Base-by-base conservation (phyloP, 2,888 invertebrate genomes). In the Trisateles emortualis region DNA sequence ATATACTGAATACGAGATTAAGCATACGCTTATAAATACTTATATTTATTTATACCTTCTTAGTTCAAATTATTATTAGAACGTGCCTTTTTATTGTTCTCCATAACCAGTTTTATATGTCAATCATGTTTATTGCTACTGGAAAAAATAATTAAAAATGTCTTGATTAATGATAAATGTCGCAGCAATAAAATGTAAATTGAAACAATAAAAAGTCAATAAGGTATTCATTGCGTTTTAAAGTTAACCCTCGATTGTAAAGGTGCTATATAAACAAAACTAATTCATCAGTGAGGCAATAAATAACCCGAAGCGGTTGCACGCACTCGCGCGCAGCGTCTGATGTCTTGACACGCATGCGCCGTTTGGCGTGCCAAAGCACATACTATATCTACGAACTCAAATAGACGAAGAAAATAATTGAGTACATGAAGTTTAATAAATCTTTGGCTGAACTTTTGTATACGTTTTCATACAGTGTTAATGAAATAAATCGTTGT, bases 271-370 rank as follows among this genome's bases (percentile, higher is more conserved):
- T 76, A 77, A 79, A 81, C 78, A 75, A 76, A 78, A 78, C 82
- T 86, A 84, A 88, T 85, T 83, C 84, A 85, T 84, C 78, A 84
- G 72, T 74, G 71, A 69, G 74, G 85, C 76, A 86, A 90, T 91
- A 91, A 90, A 91, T 90, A 86, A 87, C 81, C 64, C 60, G 64
- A 62, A 63, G 78, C 80, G 79, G 84, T 83, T 84, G 90, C 89
- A 88, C 83, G 89, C 90, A 88, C 86, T 88, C 87, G 82, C 84
- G 90, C 88, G 88, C 89, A 84, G 77, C 79, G 83, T 83, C 81
- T 80, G 81, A 81, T 79, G 79, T 78, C 81, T 77, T 76, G 83
- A 84, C 87, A 87, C 87, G 88, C 84, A 83, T 86, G 85, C 84
- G 83, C 81, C 72, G 78, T 72, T 79, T 78, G 72, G 79, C 88